Evolutionary conservation across 2,113 vertebrate genomes (phyloP).

Genomic region (Propithecus coquereli): DNA sequence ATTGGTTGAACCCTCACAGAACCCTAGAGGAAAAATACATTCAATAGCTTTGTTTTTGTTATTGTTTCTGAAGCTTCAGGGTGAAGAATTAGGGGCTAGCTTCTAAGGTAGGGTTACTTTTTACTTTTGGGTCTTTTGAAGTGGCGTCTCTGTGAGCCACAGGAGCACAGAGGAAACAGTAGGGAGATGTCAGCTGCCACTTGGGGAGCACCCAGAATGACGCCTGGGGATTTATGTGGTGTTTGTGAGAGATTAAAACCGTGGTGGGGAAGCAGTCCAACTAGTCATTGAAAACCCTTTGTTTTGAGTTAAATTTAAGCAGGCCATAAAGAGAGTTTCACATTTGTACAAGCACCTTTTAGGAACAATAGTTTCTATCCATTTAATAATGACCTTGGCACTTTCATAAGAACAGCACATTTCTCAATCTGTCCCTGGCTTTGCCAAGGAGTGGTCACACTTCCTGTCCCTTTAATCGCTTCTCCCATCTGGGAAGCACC

Average conservation of each 20-base stretch:
- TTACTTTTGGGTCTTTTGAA: slow-evolving; percentile 25
- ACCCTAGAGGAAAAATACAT: slow-evolving; percentile 6
- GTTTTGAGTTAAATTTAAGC: slow-evolving; percentile 81
- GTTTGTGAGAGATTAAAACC: neutral
- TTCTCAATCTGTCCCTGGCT: slow-evolving; percentile 81
- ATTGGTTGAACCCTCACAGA: neutral
- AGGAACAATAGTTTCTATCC: slow-evolving; percentile 81
- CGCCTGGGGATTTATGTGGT: neutral
- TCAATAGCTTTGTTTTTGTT: neutral
- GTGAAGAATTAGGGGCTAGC: neutral
- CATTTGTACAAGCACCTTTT: slow-evolving; percentile 69
- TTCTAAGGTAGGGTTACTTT: slow-evolving; percentile 9
- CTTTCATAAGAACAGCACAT: slow-evolving; percentile 76
- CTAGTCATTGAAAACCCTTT: slow-evolving; percentile 73
- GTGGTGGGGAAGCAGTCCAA: slow-evolving; percentile 20
- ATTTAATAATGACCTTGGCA: slow-evolving; percentile 83
- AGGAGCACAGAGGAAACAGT: neutral
- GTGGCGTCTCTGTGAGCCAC: neutral
- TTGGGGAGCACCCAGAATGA: neutral
- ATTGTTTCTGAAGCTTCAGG: neutral
- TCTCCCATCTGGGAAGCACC: slow-evolving; percentile 78
- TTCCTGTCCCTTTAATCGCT: slow-evolving; percentile 77
- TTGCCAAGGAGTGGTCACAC: slow-evolving; percentile 63
- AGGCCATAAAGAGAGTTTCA: slow-evolving; percentile 75
- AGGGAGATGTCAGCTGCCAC: neutral